Percentiles rank a stretch among this genome's conserved stretches.
These are phyloP conservation scores for Babyrousa celebensis DNA, from an alignment of 2,797 vertebrate species.

Conservation along the genomic window DNA sequence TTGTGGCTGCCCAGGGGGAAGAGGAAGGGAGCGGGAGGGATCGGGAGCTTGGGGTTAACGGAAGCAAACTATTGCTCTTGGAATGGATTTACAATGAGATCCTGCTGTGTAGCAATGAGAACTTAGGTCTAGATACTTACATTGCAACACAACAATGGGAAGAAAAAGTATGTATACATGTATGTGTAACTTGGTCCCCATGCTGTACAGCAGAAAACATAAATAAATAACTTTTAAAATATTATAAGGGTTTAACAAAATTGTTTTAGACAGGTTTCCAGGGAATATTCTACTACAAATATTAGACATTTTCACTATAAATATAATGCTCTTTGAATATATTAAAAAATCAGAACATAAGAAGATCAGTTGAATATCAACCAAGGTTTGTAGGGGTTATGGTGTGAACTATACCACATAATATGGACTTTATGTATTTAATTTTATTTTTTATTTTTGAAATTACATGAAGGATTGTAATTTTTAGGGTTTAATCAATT, in stretches of 20 bases:
- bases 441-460: background rate
- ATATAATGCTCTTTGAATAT: background rate
- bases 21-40: too few relatives aligned
- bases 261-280: background rate
- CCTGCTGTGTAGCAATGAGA: too few relatives aligned
- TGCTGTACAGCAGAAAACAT: too few relatives aligned
- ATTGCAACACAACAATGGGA: too few relatives aligned
- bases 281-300: constrained; percentile 31
- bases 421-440: background rate
- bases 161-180: too few relatives aligned
- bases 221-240: too few relatives aligned
- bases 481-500: constrained; percentile 20
- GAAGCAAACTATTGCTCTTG: too few relatives aligned
- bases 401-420: background rate
- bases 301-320: background rate
- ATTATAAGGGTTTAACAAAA: background rate
- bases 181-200: too few relatives aligned
- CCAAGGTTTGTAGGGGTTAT: background rate
- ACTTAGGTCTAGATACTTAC: too few relatives aligned
- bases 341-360: background rate
- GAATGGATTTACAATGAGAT: too few relatives aligned
- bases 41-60: too few relatives aligned
- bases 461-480: background rate
- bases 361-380: background rate
- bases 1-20: too few relatives aligned